phyloP scores from a whole-genome alignment of 1,140 invertebrate genomes.

The Philopotamus ludificatus region DNA sequence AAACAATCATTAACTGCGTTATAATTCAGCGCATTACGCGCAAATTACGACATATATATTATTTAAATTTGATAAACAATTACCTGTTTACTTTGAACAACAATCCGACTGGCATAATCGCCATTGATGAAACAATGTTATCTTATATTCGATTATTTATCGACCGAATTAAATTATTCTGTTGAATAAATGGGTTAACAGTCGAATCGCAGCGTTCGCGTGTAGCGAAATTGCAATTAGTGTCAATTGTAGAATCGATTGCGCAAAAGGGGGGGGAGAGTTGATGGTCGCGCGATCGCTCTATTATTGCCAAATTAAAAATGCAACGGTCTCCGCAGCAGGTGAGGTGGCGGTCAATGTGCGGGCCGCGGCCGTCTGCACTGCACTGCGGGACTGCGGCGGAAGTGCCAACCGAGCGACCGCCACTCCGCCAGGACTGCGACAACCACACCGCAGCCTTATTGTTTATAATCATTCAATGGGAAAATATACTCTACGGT shows the following conservation, averaged over 20 bases:
- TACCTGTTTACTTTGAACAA: slow-evolving; percentile 52
- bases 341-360: background rate
- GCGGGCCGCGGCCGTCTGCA: slow-evolving; percentile 18
- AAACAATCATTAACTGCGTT: background rate
- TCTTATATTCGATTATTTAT: background rate
- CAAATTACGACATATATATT: background rate
- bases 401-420: slow-evolving; percentile 7
- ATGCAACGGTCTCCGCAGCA: background rate
- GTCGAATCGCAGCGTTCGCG: too few relatives aligned
- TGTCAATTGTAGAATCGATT: too few relatives aligned
- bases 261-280: background rate
- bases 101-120: slow-evolving; percentile 54
- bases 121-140: slow-evolving; percentile 4
- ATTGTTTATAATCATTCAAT: too few relatives aligned
- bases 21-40: background rate
- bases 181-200: background rate
- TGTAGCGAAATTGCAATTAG: too few relatives aligned
- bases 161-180: background rate
- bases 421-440: slow-evolving; percentile 7
- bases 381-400: slow-evolving; percentile 1
- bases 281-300: background rate
- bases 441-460: too few relatives aligned
- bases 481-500: too few relatives aligned
- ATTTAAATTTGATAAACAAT: background rate
- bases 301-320: background rate